Evolutionary conservation across 2,113 vertebrate genomes (phyloP), one percentile per base, ranked within the genome.

Genomic region (Microtus oregoni): DNA sequence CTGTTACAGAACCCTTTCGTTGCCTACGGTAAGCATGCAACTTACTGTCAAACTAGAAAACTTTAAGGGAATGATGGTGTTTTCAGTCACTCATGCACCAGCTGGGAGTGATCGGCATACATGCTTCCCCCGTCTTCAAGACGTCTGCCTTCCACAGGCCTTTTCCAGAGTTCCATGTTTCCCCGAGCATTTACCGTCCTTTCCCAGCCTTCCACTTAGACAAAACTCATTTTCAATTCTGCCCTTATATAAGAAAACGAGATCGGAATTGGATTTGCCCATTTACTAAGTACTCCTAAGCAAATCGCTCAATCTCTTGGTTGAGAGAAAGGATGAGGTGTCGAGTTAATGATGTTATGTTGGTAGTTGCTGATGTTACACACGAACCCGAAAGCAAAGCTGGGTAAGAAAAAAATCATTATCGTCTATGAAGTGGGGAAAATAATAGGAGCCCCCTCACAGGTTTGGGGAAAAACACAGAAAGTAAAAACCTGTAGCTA

Each of bases 81-180:
- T n/a, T 9, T 38, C 6, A 38, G 28, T 85, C 11, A 44, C 9
- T 55, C 30, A 2, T 12, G 14, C 44, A 41, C 30, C 12, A 14
- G 3, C 19, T 5, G 17, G 41, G 47, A n/a, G 68, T 28, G 77
- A 0, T 8, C 0, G 1, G 1, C 6, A 47, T 0, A 1, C 0
- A 0, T 7, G 26, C 6, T 35, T 7, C 2, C 17, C 47, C 13
- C n/a, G 47, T 61, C 32, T 41, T 52, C 13, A 35, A 17, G 24
- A 58, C 17, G n/a, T n/a, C 44, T 12, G 15, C 22, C 65, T 1
- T 28, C 5, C 19, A n/a, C 1, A 7, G 15, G 35, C 44, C 65
- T 75, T 52, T 41, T 38, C 41, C 15, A 44, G 19, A 1, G n/a
- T 20, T 20, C 4, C 44, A 47, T 0, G 28, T 12, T 38, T 55